Evolutionary conservation across 2,888 invertebrate genomes (phyloP), one percentile per base, ranked within the genome.

Genomic region (Drosophila prolongata): DNA sequence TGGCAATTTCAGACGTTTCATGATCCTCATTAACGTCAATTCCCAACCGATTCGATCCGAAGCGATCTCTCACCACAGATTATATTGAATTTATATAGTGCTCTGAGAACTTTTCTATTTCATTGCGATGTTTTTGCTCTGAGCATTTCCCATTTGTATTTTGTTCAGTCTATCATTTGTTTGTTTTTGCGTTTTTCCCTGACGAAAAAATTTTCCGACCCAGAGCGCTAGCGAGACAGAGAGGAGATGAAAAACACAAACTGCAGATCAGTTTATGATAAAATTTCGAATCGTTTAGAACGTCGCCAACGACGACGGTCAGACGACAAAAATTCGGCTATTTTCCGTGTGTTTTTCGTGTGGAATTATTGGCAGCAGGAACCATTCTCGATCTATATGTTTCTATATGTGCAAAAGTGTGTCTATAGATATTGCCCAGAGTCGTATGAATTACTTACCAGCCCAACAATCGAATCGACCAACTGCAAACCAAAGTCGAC

Each of bases 281-380:
- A 90, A 89, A 89, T 90, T 90, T 90, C 90, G 90, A 88, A 78
- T 80, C 89, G 90, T 79, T 90, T 86, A 89, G 90, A 89, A 87
- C 89, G 80, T 72, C 79, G 74, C 72, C 74, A 69, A 56, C 69
- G 56, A 69, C 68, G 44, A 55, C 73, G 66, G 55, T 53, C 52
- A 69, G 60, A 60, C 64, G 58, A 61, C 60, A 52, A 61, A 69
- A 75, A 43, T 67, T 58, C 57, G 68, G 65, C 65, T 46, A 40
- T 58, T 40, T 69, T 70, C 49, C 46, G 53, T 69, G 44, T 50
- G 37, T 57, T 55, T 66, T 56, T 37, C 62, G 57, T 56, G 53
- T 44, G 74, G 60, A 70, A 78, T 58, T 59, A 54, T 67, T 60
- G 61, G 55, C 66, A 66, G 65, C 66, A 61, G 49, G 14, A 53